phyloP scores from a whole-genome alignment of 2,797 vertebrate genomes.

The Cirrhinus molitorella region DNA sequence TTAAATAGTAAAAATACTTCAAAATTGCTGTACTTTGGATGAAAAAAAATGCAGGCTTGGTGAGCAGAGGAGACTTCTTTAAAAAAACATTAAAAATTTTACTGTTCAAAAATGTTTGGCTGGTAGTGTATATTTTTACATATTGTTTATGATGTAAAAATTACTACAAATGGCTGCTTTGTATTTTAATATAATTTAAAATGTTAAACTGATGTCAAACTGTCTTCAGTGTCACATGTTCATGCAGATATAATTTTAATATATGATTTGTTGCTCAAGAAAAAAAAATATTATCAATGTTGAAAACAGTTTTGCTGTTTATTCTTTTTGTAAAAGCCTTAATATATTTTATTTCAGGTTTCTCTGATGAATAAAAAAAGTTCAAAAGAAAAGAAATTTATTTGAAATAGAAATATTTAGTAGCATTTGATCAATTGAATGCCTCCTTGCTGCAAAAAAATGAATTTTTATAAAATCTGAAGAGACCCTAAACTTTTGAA shows the following conservation, averaged over 20 bases:
- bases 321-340: not conserved
- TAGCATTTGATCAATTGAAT: not conserved
- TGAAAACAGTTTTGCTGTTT: not conserved
- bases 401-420: not conserved
- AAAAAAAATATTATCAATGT: no score
- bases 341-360: not conserved
- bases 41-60: no score
- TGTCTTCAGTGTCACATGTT: not conserved
- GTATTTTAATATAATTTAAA: no score
- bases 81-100: no score
- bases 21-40: no score
- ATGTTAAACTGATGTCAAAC: no score
- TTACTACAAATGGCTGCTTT: no score
- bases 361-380: not conserved
- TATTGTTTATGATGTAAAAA: not conserved
- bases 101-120: no score
- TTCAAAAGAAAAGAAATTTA: not conserved
- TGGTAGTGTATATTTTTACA: not conserved
- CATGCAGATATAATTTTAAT: not conserved
- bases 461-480: not conserved
- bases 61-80: no score
- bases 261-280: not conserved
- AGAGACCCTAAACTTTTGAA: not conserved
- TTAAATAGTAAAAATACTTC: no score
- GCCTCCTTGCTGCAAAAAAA: no score